Conservation (phyloP, 2,888 invertebrate species). For the Diplazon laetatorius region DNA sequence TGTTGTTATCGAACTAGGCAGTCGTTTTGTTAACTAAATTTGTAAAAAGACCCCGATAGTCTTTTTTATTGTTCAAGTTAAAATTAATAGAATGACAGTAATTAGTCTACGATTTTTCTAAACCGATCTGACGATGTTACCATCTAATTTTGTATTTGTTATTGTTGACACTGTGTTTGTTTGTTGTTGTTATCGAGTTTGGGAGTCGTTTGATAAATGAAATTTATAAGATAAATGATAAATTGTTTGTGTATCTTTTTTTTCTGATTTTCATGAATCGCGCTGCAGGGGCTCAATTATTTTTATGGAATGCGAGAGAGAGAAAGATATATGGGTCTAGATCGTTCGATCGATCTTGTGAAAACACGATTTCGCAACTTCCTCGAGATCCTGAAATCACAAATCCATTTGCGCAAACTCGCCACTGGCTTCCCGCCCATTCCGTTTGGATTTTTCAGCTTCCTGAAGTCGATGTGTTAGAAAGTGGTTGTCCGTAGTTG, state of each 20-base stretch:
- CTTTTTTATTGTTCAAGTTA: no score
- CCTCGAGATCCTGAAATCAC: not conserved
- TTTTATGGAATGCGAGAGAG: not conserved
- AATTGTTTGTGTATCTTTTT: not conserved
- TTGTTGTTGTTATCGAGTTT: conserved; percentile 10
- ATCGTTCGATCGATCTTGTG: no score
- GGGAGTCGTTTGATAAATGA: conserved; percentile 26
- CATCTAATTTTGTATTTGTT: conserved; percentile 8
- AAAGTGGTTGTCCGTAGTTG: conserved; percentile 33
- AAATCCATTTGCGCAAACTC: conserved; percentile 8
- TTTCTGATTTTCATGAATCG: not conserved
- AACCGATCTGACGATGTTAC: conserved; percentile 1
- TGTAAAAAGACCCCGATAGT: no score
- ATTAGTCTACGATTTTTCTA: conserved; percentile 34
- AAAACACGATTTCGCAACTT: not conserved
- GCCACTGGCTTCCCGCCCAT: conserved; percentile 24
- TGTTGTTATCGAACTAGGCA: conserved; percentile 1
- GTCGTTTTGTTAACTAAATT: conserved; percentile 32
- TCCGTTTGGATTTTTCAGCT: not conserved
- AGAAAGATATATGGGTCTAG: no score
- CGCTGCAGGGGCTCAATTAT: no score
- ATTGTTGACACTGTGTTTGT: conserved; percentile 18
- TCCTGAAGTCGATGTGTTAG: conserved; percentile 39
- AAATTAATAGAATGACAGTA: conserved; percentile 68
- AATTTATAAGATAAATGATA: not conserved